A percentile compares a stretch with the other conserved stretches of the same genome.
Evolutionary conservation across 2,113 vertebrate species (phyloP).

Genomic region (Acrocephalus arundinaceus): DNA sequence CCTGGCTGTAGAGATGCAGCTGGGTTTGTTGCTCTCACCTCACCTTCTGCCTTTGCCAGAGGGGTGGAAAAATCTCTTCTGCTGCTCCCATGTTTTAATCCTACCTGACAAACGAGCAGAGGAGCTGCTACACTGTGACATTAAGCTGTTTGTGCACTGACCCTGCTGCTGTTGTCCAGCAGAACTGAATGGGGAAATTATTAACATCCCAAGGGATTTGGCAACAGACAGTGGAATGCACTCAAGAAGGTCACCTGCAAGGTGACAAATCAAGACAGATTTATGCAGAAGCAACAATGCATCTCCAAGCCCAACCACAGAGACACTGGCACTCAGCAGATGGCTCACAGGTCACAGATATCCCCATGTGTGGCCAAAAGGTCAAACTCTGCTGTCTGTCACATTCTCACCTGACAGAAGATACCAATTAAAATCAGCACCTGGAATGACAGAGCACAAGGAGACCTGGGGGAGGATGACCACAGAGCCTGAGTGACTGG

Average conservation of each 20-base stretch:
- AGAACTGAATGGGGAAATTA: not conserved
- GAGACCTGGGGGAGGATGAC: not conserved
- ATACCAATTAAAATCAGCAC: not conserved
- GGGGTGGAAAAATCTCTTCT: not conserved
- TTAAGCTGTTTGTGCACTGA: not conserved
- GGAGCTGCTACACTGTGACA: not conserved
- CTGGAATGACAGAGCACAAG: not conserved
- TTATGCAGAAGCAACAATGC: not conserved
- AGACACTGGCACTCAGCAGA: not conserved
- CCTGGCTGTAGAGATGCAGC: not conserved
- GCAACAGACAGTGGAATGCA: not conserved
- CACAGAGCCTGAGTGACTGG: not conserved
- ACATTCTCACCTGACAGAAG: accelerated
- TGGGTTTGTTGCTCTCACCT: not conserved
- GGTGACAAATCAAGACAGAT: not conserved
- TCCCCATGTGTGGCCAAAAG: accelerated
- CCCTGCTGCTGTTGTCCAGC: not conserved
- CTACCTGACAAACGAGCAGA: not conserved
- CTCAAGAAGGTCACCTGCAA: not conserved
- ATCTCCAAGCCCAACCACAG: not conserved
- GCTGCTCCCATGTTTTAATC: not conserved
- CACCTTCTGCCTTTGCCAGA: not conserved
- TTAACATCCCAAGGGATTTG: not conserved
- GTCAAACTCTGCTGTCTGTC: not conserved
- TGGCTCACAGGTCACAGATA: not conserved